phyloP scores from a whole-genome alignment of 1,140 invertebrate species.

The Zaprionus africanus region DNA sequence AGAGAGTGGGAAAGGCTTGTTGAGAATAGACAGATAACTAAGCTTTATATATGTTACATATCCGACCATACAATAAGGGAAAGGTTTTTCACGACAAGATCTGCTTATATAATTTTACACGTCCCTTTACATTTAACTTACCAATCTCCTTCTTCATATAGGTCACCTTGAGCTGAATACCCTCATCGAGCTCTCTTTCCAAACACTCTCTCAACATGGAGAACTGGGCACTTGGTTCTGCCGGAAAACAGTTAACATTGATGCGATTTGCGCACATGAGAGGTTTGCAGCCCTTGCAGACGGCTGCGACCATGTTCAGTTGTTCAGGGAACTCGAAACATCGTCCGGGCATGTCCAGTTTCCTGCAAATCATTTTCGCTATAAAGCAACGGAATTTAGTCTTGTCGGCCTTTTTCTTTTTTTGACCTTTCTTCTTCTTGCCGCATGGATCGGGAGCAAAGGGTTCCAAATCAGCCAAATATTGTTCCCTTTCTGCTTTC shows the following conservation, averaged over 20 bases:
- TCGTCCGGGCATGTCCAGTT: conserved; percentile 59
- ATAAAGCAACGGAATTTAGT: conserved; percentile 32
- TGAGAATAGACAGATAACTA: too few relatives aligned
- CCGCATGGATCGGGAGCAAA: neutral
- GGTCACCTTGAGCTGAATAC: conserved; percentile 42
- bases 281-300: conserved; percentile 53
- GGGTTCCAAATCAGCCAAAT: neutral
- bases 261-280: conserved; percentile 42
- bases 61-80: too few relatives aligned
- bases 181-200: conserved; percentile 46
- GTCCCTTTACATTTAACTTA: conserved; percentile 14
- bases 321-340: conserved; percentile 41
- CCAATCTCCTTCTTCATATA: conserved; percentile 63
- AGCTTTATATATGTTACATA: too few relatives aligned
- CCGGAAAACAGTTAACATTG: conserved; percentile 52
- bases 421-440: neutral
- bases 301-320: conserved; percentile 24
- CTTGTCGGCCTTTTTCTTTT: conserved; percentile 47
- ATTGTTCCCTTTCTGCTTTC: conserved; percentile 18
- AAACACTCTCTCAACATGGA: conserved; percentile 52
- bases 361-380: conserved; percentile 52
- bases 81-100: too few relatives aligned
- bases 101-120: too few relatives aligned
- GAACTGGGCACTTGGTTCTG: conserved; percentile 35
- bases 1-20: neutral